A percentile compares a stretch with the other conserved stretches of the same genome.
phyloP scores from a whole-genome alignment of 2,113 vertebrate species.

The Channa argus region DNA sequence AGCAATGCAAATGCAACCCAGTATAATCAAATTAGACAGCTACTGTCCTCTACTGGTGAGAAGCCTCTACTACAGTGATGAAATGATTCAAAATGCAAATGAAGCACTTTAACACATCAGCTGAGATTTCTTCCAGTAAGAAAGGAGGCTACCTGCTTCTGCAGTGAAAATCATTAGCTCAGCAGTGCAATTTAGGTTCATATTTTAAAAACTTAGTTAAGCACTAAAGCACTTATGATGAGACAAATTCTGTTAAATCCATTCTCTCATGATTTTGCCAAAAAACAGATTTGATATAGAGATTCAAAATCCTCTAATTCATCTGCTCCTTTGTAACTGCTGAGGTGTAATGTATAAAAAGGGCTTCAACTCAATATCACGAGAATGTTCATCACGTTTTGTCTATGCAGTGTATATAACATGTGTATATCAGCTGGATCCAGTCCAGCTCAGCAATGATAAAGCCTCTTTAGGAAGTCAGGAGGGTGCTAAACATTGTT shows the following conservation, averaged over 20 bases:
- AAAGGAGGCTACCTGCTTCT: conserved; percentile 40
- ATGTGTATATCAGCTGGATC: conserved; percentile 14
- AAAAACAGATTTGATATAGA: background rate
- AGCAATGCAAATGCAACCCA: background rate
- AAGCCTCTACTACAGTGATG: conserved; percentile 45
- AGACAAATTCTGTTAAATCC: background rate
- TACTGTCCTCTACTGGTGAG: conserved; percentile 67
- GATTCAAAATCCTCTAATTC: too few species aligned
- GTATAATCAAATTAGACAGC: conserved; percentile 17
- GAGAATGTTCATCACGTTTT: conserved; percentile 1
- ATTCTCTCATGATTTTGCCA: conserved; percentile 1
- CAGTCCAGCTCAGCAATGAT: conserved; percentile 29
- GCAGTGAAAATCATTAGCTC: conserved; percentile 24
- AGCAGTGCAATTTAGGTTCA: conserved; percentile 27
- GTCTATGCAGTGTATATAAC: background rate
- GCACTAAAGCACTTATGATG: background rate
- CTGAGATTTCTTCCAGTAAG: conserved; percentile 23
- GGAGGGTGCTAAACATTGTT: conserved; percentile 25
- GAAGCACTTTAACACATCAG: conserved; percentile 38
- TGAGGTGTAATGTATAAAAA: conserved; percentile 22
- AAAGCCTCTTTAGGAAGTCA: conserved; percentile 40
- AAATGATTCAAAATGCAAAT: conserved; percentile 43
- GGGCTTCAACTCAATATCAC: background rate
- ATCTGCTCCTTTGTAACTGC: background rate
- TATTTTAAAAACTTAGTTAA: conserved; percentile 12